A percentile compares a stretch with the other conserved stretches of the same genome.
phyloP scores from a whole-genome alignment of 1,140 invertebrate genomes.

The Lasioglossum albipes region DNA sequence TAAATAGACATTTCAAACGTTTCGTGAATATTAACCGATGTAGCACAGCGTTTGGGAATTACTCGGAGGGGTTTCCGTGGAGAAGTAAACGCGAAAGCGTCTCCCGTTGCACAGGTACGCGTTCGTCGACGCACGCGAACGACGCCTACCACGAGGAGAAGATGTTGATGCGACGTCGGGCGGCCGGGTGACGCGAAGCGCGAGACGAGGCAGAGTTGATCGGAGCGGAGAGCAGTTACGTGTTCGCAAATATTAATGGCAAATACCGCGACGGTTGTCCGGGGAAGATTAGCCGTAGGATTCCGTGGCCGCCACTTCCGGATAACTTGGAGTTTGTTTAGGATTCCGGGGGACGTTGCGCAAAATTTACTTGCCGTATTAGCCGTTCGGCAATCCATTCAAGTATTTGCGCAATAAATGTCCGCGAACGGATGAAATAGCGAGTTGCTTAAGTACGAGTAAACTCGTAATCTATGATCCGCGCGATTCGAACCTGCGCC shows the following conservation, averaged over 20 bases:
- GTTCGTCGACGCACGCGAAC: too few species aligned
- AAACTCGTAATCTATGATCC: slow-evolving; percentile 53
- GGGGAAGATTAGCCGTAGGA: slow-evolving; percentile 43
- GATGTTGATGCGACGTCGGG: too few species aligned
- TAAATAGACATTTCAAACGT: too few species aligned
- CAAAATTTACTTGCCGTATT: slow-evolving; percentile 58
- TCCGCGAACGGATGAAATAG: slow-evolving; percentile 43
- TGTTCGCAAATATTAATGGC: slow-evolving; percentile 45
- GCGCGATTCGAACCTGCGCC: neutral
- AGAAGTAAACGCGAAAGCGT: too few species aligned
- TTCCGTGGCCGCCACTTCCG: slow-evolving; percentile 45
- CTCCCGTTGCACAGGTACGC: too few species aligned
- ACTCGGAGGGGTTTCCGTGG: too few species aligned
- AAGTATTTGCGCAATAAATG: slow-evolving; percentile 57
- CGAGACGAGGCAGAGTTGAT: neutral
- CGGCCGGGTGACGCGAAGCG: neutral
- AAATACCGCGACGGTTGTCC: slow-evolving; percentile 47
- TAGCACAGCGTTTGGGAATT: too few species aligned
- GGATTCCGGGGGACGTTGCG: slow-evolving; percentile 37
- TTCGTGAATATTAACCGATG: too few species aligned
- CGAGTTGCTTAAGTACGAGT: slow-evolving; percentile 33
- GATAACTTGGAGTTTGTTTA: slow-evolving; percentile 52
- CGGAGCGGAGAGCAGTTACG: slow-evolving; percentile 13
- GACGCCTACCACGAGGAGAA: too few species aligned
- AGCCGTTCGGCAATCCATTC: slow-evolving; percentile 47